Base-by-base conservation (phyloP, 2,113 vertebrate genomes). In the Gobio gobio region DNA sequence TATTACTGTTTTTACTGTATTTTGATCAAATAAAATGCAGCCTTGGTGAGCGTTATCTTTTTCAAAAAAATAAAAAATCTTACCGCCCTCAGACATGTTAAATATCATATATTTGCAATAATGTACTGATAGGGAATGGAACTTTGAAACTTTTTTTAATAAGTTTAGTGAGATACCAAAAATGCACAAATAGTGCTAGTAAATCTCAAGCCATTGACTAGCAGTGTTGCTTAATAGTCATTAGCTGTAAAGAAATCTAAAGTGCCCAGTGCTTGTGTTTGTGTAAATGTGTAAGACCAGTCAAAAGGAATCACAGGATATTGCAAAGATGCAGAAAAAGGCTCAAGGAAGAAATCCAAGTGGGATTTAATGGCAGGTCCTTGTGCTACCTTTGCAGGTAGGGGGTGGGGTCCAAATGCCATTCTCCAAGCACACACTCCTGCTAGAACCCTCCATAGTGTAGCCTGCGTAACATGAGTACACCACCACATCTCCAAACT, bases 381-480 rank as follows among this genome's bases (percentile, higher is more conserved):
- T 76, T 58, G 64, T 22, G 78, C 93, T 95, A 99, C 98, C 97
- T 97, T 95, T 97, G 94, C 98, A 99, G 16, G 94, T 85, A 80
- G 98, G 98, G 72, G 96, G 94, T 24, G 91, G 92, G 43, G 97
- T 98, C 98, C 98, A 99, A 7, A 96, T 97, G 92, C 97, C 95
- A 86, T 98, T 98, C 94, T 98, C 96, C 87, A 98, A 91, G 91
- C 98, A 99, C 91, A 97, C 85, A 90, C 96, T 98, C 85, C 96
- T 91, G 85, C 97, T 93, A 29, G 95, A 91, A 29, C 98, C 97
- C 84, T 97, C 96, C 93, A 99, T 93, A 95, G 95, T 93, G 90
- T 97, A 99, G 75, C 98, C 98, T 85, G 95, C 95, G 90, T 97
- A 99, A 93, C 98, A 99, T 0, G 98, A 97, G 90, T 99, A 99